Evolutionary conservation across 2,797 vertebrate species (phyloP).

Genomic region (Typhlichthys eigenmanni): DNA sequence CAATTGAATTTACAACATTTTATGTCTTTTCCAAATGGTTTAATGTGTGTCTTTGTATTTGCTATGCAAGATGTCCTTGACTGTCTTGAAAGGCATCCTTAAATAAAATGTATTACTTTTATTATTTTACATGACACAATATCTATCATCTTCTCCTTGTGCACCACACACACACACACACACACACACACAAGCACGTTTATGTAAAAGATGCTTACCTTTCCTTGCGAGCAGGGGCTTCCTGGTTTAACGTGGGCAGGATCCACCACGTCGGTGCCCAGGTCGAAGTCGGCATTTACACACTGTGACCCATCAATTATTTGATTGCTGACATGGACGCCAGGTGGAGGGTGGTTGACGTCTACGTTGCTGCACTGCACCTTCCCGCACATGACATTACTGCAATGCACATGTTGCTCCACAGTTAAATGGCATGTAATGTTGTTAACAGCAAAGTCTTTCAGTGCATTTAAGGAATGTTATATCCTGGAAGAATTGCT

Average conservation of each 20-base stretch:
- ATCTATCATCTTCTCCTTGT: neutral
- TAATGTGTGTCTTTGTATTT: no score
- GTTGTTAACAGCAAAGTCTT: no score
- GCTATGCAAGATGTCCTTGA: no score
- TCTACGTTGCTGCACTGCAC: conserved; percentile 83
- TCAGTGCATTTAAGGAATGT: no score
- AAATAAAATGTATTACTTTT: neutral
- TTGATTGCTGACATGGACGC: conserved; percentile 56
- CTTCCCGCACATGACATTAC: conserved; percentile 86
- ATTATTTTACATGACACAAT: neutral
- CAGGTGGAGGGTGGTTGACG: conserved; percentile 49
- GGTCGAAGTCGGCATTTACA: conserved; percentile 81
- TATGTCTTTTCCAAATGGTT: no score
- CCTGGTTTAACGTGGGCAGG: conserved; percentile 85
- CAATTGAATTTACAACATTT: no score
- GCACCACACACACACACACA: neutral
- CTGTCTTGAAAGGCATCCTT: no score
- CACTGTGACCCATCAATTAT: conserved; percentile 58
- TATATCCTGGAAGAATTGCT: no score
- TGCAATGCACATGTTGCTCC: conserved; percentile 40
- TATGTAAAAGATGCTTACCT: conserved; percentile 64
- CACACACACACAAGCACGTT: conserved; percentile 2
- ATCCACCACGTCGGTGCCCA: conserved; percentile 85
- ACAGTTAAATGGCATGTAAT: neutral
- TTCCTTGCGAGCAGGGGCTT: conserved; percentile 79